A percentile compares a stretch with the other conserved stretches of the same genome.
Evolutionary conservation across 1,140 invertebrate genomes (phyloP).

Genomic region (Ceratitis capitata): DNA sequence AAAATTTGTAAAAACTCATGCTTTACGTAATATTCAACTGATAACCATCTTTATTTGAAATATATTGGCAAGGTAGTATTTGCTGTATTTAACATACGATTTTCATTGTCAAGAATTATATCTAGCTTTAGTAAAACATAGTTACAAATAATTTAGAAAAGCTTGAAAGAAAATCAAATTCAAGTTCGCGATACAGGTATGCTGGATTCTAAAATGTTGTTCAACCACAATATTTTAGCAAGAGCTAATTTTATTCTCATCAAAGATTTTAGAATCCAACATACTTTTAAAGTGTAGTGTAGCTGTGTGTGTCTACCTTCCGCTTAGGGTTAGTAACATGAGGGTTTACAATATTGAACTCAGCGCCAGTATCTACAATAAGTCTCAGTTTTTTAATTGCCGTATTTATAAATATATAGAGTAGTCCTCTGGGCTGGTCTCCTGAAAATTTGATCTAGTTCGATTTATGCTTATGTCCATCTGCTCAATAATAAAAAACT

Average conservation of each 20-base stretch:
- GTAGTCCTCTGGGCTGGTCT: neutral
- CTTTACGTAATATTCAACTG: neutral
- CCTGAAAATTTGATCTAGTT: neutral
- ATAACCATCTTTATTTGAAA: neutral
- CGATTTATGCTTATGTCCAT: neutral
- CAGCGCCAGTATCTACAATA: neutral
- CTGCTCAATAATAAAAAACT: neutral
- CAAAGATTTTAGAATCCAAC: too few species aligned
- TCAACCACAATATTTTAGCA: too few species aligned
- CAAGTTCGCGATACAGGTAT: too few species aligned
- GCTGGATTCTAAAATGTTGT: too few species aligned
- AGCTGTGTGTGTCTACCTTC: neutral
- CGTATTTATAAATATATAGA: neutral
- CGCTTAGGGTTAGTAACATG: neutral
- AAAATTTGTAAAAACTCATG: neutral
- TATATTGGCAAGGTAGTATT: too few species aligned
- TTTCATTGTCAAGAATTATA: too few species aligned
- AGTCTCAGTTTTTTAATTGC: neutral
- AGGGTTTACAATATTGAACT: neutral
- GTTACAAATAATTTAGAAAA: too few species aligned
- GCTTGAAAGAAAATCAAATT: too few species aligned
- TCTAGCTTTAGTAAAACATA: too few species aligned
- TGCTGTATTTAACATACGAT: too few species aligned
- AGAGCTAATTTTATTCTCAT: too few species aligned
- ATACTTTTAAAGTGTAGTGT: too few species aligned